Conservation (phyloP, 1,140 invertebrate species). For the Drosophila murphyi region DNA sequence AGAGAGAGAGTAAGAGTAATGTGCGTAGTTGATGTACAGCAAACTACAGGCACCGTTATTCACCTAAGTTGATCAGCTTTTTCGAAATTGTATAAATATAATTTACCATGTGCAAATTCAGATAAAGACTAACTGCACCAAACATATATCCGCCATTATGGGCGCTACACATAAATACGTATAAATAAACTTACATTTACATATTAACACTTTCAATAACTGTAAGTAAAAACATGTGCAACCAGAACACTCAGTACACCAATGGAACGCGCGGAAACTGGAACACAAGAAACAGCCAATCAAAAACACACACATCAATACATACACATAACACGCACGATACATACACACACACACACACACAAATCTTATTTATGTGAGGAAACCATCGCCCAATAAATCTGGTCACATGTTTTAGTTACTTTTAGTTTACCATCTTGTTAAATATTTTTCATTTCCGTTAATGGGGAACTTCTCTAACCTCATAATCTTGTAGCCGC, state of each 20-base stretch:
- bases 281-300: not conserved
- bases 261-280: constrained; percentile 7
- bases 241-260: not conserved
- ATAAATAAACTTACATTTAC: constrained; percentile 33
- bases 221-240: not conserved
- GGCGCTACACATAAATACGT: constrained; percentile 15
- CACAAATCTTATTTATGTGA: constrained; percentile 35
- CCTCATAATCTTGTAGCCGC: constrained; percentile 12
- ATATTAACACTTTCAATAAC: constrained; percentile 29
- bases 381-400: constrained; percentile 61
- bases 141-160: constrained; percentile 35
- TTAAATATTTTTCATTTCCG: not conserved
- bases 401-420: constrained; percentile 18
- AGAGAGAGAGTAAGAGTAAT: constrained; percentile 12
- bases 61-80: constrained; percentile 32
- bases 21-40: constrained; percentile 32
- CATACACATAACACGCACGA: not conserved
- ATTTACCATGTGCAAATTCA: constrained; percentile 21
- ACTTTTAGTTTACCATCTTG: constrained; percentile 9
- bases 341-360: constrained; percentile 16
- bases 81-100: constrained; percentile 21
- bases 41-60: constrained; percentile 9
- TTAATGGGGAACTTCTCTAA: constrained; percentile 10
- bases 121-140: constrained; percentile 16
- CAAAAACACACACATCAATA: constrained; percentile 8